Evolutionary conservation across 1,140 invertebrate genomes (phyloP).

Genomic region (Penaeus vannamei): DNA sequence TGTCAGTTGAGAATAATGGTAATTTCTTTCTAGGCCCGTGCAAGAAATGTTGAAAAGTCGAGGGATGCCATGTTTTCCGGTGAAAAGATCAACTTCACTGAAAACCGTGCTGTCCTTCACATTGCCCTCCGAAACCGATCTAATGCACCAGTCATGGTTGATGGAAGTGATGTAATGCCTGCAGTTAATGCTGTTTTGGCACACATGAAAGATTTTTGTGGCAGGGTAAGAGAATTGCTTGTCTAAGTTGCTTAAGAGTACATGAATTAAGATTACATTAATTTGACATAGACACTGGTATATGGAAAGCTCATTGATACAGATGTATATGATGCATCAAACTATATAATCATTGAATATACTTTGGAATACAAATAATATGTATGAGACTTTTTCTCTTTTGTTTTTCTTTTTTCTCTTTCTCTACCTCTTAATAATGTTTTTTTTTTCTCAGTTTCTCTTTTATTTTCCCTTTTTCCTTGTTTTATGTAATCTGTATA

Average conservation of each 20-base stretch:
- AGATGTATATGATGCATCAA: too few relatives aligned
- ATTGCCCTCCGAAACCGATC: slow-evolving; percentile 91
- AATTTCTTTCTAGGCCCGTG: slow-evolving; percentile 78
- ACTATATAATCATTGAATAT: too few relatives aligned
- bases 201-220: slow-evolving; percentile 96
- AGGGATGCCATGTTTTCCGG: slow-evolving; percentile 95
- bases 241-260: not conserved
- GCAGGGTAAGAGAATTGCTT: slow-evolving; percentile 75
- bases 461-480: too few relatives aligned
- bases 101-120: slow-evolving; percentile 95
- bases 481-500: not conserved
- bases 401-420: too few relatives aligned
- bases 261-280: too few relatives aligned
- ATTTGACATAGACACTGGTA: too few relatives aligned
- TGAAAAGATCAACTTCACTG: slow-evolving; percentile 98
- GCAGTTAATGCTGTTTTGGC: slow-evolving; percentile 91
- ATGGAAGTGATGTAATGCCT: slow-evolving; percentile 94
- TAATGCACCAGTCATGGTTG: slow-evolving; percentile 84
- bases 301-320: too few relatives aligned
- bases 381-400: too few relatives aligned
- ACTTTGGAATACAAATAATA: too few relatives aligned
- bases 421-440: too few relatives aligned
- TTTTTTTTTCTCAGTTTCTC: too few relatives aligned
- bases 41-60: slow-evolving; percentile 86
- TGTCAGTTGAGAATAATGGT: not conserved